Evolutionary conservation across 2,888 invertebrate species (phyloP).

Genomic region (Scrobipalpa costella): DNA sequence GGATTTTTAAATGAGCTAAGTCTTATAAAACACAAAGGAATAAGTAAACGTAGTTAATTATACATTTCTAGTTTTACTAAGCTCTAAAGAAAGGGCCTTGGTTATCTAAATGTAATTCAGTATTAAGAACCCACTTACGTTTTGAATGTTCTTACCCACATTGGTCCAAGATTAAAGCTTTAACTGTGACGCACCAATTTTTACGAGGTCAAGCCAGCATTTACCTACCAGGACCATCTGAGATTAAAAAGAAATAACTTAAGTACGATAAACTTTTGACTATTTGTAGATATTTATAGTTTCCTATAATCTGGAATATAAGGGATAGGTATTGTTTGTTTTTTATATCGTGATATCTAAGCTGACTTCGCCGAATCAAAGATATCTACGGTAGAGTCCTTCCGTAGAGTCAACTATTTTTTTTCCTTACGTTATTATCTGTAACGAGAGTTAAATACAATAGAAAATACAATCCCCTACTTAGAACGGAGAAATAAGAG

Average conservation of each 20-base stretch:
- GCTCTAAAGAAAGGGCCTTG: too few relatives aligned
- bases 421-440: not conserved
- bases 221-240: not conserved
- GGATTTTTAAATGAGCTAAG: too few relatives aligned
- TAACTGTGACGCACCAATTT: constrained; percentile 14
- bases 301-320: not conserved
- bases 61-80: too few relatives aligned
- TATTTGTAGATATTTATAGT: not conserved
- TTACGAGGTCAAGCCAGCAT: constrained; percentile 17
- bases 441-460: not conserved
- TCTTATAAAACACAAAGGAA: too few relatives aligned
- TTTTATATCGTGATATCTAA: too few relatives aligned
- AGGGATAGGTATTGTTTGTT: too few relatives aligned
- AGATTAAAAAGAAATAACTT: constrained; percentile 22
- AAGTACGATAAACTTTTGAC: constrained; percentile 6
- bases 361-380: too few relatives aligned
- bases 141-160: constrained; percentile 17
- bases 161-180: constrained; percentile 12
- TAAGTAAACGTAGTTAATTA: too few relatives aligned
- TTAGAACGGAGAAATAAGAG: constrained; percentile 1
- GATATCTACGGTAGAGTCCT: too few relatives aligned
- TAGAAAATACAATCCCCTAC: constrained; percentile 9
- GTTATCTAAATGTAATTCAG: too few relatives aligned
- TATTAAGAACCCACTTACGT: too few relatives aligned
- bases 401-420: too few relatives aligned